Conservation (phyloP, 2,797 vertebrate genomes). For the Takifugu rubripes region DNA sequence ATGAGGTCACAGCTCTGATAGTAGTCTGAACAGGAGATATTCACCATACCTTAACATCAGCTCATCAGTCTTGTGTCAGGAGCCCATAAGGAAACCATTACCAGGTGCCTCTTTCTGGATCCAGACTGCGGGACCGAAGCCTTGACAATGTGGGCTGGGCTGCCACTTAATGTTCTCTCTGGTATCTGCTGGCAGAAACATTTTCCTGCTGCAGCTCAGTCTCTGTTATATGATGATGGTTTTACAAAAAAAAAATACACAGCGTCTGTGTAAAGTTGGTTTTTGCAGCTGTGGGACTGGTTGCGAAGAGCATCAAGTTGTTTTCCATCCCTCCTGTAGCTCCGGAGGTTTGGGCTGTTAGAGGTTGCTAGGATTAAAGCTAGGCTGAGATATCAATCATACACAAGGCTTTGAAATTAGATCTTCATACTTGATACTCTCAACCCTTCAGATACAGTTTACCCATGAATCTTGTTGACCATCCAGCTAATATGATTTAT, state of each 20-base stretch:
- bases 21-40: conserved; percentile 77
- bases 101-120: conserved; percentile 73
- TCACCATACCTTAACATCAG: conserved; percentile 88
- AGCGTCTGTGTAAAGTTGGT: conserved; percentile 59
- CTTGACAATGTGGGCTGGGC: conserved; percentile 62
- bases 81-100: conserved; percentile 85
- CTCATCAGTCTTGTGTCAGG: conserved; percentile 77
- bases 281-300: conserved; percentile 76
- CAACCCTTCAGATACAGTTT: conserved; percentile 46
- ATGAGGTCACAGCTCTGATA: conserved; percentile 75
- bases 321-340: conserved; percentile 83
- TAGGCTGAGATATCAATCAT: conserved; percentile 93
- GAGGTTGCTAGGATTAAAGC: conserved; percentile 91
- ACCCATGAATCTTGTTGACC: conserved; percentile 29
- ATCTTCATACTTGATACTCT: conserved; percentile 71
- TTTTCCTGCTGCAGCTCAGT: conserved; percentile 63
- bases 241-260: conserved; percentile 33
- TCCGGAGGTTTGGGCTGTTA: conserved; percentile 95
- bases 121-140: conserved; percentile 56
- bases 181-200: conserved; percentile 69
- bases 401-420: conserved; percentile 84
- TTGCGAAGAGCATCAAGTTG: conserved; percentile 80
- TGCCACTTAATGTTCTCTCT: conserved; percentile 62
- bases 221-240: conserved; percentile 65
- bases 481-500: conserved; percentile 32